Conservation (phyloP, 2,888 invertebrate genomes). For the Pachymerium ferrugineum region DNA sequence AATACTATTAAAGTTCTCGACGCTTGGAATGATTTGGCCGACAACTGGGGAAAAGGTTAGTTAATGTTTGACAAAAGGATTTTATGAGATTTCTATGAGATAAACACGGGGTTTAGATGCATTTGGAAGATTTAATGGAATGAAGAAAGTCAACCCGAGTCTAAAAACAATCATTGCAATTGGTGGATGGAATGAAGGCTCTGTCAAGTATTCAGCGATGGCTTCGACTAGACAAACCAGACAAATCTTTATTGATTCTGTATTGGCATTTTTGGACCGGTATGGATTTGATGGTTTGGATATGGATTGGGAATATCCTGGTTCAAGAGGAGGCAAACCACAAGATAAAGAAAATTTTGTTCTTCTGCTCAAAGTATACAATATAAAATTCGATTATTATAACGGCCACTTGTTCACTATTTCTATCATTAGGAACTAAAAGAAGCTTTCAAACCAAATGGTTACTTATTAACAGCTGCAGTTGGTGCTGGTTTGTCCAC, state of each 20-base stretch:
- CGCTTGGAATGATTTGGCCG: slow-evolving; percentile 57
- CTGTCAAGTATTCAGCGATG: slow-evolving; percentile 45
- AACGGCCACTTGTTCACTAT: not conserved
- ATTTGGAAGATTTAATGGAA: slow-evolving; percentile 43
- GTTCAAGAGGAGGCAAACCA: slow-evolving; percentile 41
- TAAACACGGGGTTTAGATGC: slow-evolving; percentile 38
- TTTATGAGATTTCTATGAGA: not conserved
- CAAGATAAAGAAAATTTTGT: slow-evolving; percentile 52
- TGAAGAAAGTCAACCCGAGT: slow-evolving; percentile 44
- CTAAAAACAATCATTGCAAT: slow-evolving; percentile 47
- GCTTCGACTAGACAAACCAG: slow-evolving; percentile 49
- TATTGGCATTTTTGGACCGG: slow-evolving; percentile 53
- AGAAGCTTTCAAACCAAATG: slow-evolving; percentile 53
- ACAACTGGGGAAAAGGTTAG: slow-evolving; percentile 55
- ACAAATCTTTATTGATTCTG: slow-evolving; percentile 55
- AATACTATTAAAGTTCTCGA: slow-evolving; percentile 49
- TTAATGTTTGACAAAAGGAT: not conserved
- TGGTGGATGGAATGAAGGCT: slow-evolving; percentile 55
- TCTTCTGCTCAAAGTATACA: slow-evolving; percentile 47
- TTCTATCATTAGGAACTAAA: slow-evolving; percentile 51
- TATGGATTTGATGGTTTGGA: slow-evolving; percentile 56
- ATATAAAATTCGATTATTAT: not conserved
- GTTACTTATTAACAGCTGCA: slow-evolving; percentile 56
- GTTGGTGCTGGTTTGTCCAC: slow-evolving; percentile 54
- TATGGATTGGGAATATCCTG: slow-evolving; percentile 45